Base-by-base conservation (phyloP, 2,797 vertebrate species). In the Limosa lapponica region DNA sequence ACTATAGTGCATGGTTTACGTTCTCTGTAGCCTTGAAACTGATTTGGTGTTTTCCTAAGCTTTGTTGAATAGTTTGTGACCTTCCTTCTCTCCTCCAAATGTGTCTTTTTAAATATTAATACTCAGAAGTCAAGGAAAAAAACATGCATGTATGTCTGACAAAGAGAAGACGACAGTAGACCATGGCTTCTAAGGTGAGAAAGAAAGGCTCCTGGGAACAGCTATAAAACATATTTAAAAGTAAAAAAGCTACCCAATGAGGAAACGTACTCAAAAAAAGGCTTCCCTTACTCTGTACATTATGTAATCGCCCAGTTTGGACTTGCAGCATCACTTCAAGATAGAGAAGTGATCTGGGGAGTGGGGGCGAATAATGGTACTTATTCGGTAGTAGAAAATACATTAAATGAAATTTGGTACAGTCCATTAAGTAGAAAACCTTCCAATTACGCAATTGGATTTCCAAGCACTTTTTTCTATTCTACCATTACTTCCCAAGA, bases 1-100 rank as follows among this genome's bases (percentile, higher is more conserved):
- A 94, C 72, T 89, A 61, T 10, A 89, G 55, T 23, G 46, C 41
- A 64, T 16, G 25, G 75, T 82, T 94, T 74, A 39, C 72, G 64
- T 89, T 95, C 86, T 96, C 77, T 84, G 44, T 62, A 95, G 73
- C 79, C 89, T 84, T 96, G 92, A 93, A 95, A 93, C 51, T 75
- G 81, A 87, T 95, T 79, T 95, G 72, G 74, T 91, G 80, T 87
- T 91, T 93, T 90, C 59, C 70, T 87, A 88, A 95, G 78, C 87
- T 94, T 87, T 93, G 66, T 4, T 90, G 69, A 96, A 86, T 66
- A 82, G 55, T 59, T 71, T 90, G 79, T 72, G 78, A 94, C 82
- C 66, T 84, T 96, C 71, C 11, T 91, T 34, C 46, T 89, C 72
- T 92, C 71, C 74, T 87, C 62, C 57, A 93, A 91, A 86, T 39